Evolutionary conservation across 1,140 invertebrate species (phyloP).

Genomic region (Pissodes strobi): DNA sequence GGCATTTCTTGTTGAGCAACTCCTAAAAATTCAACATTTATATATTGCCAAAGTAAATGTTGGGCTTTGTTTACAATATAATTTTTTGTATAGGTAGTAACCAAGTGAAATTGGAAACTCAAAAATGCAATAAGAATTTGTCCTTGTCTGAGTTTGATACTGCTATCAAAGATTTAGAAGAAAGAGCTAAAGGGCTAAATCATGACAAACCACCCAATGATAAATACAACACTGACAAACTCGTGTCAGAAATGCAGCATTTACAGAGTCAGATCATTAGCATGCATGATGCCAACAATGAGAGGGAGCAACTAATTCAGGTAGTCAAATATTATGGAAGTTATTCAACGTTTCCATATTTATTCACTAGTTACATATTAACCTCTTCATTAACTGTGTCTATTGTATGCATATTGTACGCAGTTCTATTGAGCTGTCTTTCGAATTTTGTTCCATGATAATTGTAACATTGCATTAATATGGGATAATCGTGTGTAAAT

Average conservation of each 20-base stretch:
- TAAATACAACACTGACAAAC: constrained; percentile 29
- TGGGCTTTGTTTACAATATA: no score
- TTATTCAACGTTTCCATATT: background rate
- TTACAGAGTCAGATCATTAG: constrained; percentile 48
- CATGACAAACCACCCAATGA: constrained; percentile 12
- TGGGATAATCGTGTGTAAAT: no score
- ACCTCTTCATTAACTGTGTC: no score
- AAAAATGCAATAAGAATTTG: constrained; percentile 33
- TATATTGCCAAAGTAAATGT: no score
- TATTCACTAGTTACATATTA: no score
- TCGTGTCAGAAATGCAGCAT: constrained; percentile 42
- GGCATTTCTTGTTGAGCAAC: no score
- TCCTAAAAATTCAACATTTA: no score
- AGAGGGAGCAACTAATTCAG: constrained; percentile 47
- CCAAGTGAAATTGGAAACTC: constrained; percentile 14
- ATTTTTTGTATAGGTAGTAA: constrained; percentile 19
- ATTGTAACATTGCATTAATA: no score
- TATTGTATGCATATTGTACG: no score
- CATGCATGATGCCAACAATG: constrained; percentile 48
- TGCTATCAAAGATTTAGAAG: constrained; percentile 43
- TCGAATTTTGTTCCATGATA: no score
- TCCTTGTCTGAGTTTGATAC: constrained; percentile 38
- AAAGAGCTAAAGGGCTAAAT: constrained; percentile 41
- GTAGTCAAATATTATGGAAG: background rate
- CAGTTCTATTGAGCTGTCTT: no score